A percentile compares a stretch with the other conserved stretches of the same genome.
Conservation (phyloP, 2,888 invertebrate genomes). For the Tipula lateralis region DNA sequence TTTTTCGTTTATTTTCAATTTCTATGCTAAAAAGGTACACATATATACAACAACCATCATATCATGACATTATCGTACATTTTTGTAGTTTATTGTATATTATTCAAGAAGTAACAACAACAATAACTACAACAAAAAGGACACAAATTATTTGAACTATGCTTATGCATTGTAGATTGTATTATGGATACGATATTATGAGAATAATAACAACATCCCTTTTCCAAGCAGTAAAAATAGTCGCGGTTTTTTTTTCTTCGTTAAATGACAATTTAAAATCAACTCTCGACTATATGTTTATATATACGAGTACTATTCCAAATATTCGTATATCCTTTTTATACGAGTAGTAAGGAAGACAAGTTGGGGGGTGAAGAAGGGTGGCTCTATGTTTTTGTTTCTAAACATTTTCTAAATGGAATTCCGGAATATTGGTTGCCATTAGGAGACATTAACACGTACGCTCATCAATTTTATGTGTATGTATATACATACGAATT, state of each 20-base stretch:
- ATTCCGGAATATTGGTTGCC: not conserved
- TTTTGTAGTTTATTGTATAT: constrained; percentile 19
- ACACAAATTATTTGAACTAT: not conserved
- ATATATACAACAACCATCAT: not conserved
- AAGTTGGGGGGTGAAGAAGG: not conserved
- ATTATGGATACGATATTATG: not conserved
- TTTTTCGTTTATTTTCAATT: constrained; percentile 24
- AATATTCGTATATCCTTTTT: not conserved
- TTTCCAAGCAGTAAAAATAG: not conserved
- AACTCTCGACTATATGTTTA: not conserved
- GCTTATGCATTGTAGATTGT: not conserved
- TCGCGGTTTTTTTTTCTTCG: not conserved
- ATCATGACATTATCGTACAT: constrained; percentile 19
- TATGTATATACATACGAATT: not conserved
- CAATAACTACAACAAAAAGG: not conserved
- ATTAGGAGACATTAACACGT: constrained; percentile 14
- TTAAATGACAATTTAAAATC: constrained; percentile 24
- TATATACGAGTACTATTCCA: not conserved
- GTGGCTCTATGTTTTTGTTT: not conserved
- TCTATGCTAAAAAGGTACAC: constrained; percentile 24
- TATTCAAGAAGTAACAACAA: not conserved
- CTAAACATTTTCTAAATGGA: not conserved
- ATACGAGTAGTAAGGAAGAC: no score
- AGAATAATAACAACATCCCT: not conserved
- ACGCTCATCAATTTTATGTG: constrained; percentile 3